Base-by-base conservation (phyloP, 1,140 invertebrate species). In the Saccostrea glomerata region DNA sequence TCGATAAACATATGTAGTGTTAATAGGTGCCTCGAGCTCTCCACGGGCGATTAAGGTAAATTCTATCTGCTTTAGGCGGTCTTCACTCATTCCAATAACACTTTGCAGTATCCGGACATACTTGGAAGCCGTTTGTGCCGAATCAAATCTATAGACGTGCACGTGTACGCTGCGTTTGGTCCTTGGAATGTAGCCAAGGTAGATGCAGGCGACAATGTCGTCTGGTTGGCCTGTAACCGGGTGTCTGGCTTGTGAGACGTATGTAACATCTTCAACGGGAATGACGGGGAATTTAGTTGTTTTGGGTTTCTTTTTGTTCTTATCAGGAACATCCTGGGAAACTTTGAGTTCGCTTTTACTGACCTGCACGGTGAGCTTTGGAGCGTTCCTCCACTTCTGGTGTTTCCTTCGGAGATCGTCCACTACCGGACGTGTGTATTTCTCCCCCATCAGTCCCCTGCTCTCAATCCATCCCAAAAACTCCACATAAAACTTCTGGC, bases 401-500 rank as follows among this genome's bases (percentile, higher is more conserved):
- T 91, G 89, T 17, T 93, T 91, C 15, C 97, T 97, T 89, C 98
- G 96, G 87, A 99, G 96, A 92, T 98, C 97, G 87, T 97, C 96
- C 91, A 99, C 97, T 63, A 98, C 98, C 1, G 98, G 97, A 47
- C 97, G 94, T 1, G 98, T 97, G 92, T 97, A 97, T 90, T 97
- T 96, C 15, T 96, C 95, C 82, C 98, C 98, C 17, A 98, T 96
- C 89, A 99, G 96, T 20, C 98, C 98, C 91, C 97, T 97, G 55
- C 97, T 97, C 95, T 99, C 98, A 95, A 98, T 97, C 91, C 98
- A 98, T 30, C 98, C 98, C 91, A 99, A 96, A 95, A 99, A 99
- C 97, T 98, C 98, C 82, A 99, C 98, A 95, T 99, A 99, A 95
- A 99, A 99, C 56, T 98, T 98, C 82, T 98, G 97, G 94, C 99